phyloP scores from a whole-genome alignment of 1,140 invertebrate species.

The Holotrichia oblita region DNA sequence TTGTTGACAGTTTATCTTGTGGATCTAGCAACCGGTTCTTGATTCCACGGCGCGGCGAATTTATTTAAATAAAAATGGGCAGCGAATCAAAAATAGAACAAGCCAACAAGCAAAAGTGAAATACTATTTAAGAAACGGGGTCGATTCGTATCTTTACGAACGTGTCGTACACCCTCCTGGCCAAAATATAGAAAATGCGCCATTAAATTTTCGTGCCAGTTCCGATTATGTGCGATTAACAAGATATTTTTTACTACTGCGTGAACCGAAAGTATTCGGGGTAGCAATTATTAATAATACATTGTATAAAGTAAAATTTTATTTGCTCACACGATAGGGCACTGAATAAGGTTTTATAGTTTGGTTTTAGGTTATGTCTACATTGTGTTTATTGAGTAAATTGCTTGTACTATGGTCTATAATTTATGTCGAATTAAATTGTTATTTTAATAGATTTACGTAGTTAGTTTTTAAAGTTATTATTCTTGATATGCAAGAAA shows the following conservation, averaged over 20 bases:
- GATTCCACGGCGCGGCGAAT: background rate
- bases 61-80: constrained; percentile 17
- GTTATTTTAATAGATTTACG: too few species aligned
- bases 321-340: too few species aligned
- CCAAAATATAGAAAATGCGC: background rate
- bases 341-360: too few species aligned
- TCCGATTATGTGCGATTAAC: constrained; percentile 6
- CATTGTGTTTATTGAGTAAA: too few species aligned
- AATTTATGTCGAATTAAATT: too few species aligned
- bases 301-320: too few species aligned
- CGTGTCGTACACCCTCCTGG: background rate
- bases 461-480: too few species aligned
- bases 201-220: constrained; percentile 1
- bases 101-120: constrained; percentile 1
- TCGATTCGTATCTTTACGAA: background rate
- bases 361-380: too few species aligned
- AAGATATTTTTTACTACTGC: background rate
- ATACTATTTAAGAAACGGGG: background rate
- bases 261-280: background rate
- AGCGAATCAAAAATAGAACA: constrained; percentile 7
- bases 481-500: too few species aligned
- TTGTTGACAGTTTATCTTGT: background rate
- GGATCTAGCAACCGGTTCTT: background rate
- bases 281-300: too few species aligned
- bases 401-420: too few species aligned